Base-by-base conservation (phyloP, 2,113 vertebrate genomes). In the Crotophaga sulcirostris region DNA sequence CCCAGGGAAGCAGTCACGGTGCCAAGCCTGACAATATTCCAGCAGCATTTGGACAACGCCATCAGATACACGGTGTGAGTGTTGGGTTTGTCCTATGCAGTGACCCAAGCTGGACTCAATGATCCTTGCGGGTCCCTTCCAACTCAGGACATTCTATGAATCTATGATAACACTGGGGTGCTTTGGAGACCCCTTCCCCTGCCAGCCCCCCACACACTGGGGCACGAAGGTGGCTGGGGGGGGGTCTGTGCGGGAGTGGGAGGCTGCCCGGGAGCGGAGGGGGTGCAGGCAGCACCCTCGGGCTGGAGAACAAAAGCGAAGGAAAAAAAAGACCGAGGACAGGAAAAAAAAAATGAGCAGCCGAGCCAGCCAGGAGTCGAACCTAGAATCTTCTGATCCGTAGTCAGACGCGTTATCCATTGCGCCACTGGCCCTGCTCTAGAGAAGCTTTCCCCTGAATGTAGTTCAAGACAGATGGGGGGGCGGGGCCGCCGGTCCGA, bases 361-460 rank as follows among this genome's bases (percentile, higher is more conserved):
- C 2, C 97, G 97, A 97, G 97, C 97, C 97, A 98, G 97, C 97
- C 97, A 97, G 98, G 97, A 97, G 97, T 97, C 97, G 97, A 98
- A 98, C 97, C 97, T 98, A 97, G 95, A 98, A 96, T 98, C 97
- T 98, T 98, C 98, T 98, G 88, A 93, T 97, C 97, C 83, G 74
- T 97, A 97, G 96, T 97, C 97, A 97, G 96, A 97, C 94, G 93
- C 93, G 89, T 97, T 98, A 96, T 97, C 97, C 97, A 97, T 98
- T 97, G 97, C 94, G 83, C 97, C 97, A 98, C 97, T 97, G 96
- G 96, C 96, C 97, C 96, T 31, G n/a, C n/a, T n/a, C n/a, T n/a
- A n/a, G n/a, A n/a, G n/a, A n/a, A n/a, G n/a, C n/a, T n/a, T n/a
- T n/a, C n/a, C n/a, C n/a, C n/a, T n/a, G n/a, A n/a, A n/a, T n/a